Percentiles rank a stretch among this genome's conserved stretches.
phyloP scores from a whole-genome alignment of 2,113 vertebrate genomes.

The Riparia riparia region DNA sequence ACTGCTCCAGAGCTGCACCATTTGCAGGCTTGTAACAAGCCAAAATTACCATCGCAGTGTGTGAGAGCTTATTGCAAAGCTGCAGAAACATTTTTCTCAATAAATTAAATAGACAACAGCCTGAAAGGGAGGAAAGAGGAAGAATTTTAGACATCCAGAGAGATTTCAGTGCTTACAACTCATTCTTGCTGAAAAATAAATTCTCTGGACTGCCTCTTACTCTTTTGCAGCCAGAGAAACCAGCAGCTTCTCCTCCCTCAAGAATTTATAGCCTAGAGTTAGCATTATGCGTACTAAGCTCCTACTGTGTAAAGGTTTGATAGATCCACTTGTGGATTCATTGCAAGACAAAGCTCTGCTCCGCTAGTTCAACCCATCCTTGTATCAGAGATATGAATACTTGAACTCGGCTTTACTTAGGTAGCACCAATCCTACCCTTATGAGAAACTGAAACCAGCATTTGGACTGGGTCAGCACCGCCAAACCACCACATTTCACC shows the following conservation, averaged over 20 bases:
- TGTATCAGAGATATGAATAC: neutral
- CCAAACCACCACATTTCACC: neutral
- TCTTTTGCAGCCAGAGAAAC: neutral
- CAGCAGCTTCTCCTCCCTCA: neutral
- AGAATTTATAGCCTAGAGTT: neutral
- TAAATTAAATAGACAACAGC: neutral
- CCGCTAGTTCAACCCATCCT: neutral
- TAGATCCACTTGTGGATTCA: neutral
- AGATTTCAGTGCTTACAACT: neutral
- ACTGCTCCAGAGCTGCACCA: neutral
- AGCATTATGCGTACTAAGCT: neutral
- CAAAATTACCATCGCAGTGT: neutral
- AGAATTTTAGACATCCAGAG: neutral
- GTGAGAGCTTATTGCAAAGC: neutral
- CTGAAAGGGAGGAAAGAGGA: neutral
- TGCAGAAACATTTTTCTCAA: neutral
- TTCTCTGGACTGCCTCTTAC: neutral
- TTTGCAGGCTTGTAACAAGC: neutral
- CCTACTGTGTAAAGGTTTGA: neutral
- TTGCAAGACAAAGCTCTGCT: neutral
- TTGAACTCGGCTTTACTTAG: neutral
- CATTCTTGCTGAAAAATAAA: neutral
- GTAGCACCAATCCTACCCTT: neutral
- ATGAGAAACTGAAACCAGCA: neutral
- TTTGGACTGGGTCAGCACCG: neutral